phyloP scores from a whole-genome alignment of 2,797 vertebrate genomes.

The Saxicola maurus region DNA sequence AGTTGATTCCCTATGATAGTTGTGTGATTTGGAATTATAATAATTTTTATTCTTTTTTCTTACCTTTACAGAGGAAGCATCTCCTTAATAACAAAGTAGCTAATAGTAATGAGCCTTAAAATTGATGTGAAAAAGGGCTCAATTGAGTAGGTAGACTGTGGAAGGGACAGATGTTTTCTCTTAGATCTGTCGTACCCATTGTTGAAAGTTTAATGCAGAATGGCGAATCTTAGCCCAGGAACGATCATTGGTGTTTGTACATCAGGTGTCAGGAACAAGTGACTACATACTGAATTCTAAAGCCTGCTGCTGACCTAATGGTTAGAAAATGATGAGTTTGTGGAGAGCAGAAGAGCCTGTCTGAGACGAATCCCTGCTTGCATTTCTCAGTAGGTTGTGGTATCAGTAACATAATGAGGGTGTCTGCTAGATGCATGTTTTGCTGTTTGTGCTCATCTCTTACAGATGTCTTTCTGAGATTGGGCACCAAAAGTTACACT shows the following conservation, averaged over 20 bases:
- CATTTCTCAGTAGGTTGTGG: neutral
- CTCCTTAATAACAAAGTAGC: neutral
- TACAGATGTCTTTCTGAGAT: neutral
- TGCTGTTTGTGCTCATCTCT: neutral
- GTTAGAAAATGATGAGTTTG: neutral
- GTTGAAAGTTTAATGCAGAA: neutral
- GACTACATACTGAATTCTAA: neutral
- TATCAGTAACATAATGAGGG: neutral
- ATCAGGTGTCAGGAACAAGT: neutral
- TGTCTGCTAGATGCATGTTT: neutral
- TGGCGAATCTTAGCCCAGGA: neutral
- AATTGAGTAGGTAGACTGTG: neutral
- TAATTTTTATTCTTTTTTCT: neutral
- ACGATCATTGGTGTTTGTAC: neutral
- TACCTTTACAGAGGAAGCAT: neutral
- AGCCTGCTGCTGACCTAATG: neutral
- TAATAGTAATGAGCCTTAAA: neutral
- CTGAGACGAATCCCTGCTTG: neutral
- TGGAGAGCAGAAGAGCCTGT: neutral
- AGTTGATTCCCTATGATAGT: neutral
- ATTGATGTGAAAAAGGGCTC: neutral
- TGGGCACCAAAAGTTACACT: neutral
- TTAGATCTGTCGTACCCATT: neutral
- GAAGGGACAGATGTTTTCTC: neutral
- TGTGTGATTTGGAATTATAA: neutral